Evolutionary conservation across 2,113 vertebrate species (phyloP).

Genomic region (Pelvicachromis taeniatus): DNA sequence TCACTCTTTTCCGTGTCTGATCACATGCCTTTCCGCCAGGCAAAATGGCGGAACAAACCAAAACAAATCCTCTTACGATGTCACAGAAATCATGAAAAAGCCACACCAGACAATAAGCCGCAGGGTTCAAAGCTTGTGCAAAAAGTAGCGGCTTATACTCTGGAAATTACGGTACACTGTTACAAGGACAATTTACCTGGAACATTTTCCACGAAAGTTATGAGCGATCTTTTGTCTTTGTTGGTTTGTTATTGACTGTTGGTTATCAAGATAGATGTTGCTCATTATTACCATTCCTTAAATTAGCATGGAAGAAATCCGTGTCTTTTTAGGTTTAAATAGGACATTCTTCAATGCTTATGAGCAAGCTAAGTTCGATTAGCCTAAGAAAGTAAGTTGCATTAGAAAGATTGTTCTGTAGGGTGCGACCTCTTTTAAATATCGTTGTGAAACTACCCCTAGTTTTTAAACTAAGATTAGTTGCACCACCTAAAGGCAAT

Average conservation of each 20-base stretch:
- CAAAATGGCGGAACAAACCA: too few species aligned
- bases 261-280: neutral
- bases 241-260: neutral
- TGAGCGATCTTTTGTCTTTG: neutral
- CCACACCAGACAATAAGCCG: too few species aligned
- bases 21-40: too few species aligned
- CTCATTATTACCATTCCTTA: neutral
- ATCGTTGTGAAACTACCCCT: neutral
- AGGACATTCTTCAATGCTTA: neutral
- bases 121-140: too few species aligned
- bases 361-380: neutral
- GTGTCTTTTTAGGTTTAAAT: neutral
- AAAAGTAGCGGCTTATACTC: too few species aligned
- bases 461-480: neutral
- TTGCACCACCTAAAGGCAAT: neutral
- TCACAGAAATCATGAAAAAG: too few species aligned
- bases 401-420: neutral
- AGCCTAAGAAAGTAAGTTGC: neutral
- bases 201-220: fast-evolving
- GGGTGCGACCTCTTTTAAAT: neutral
- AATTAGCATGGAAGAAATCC: neutral
- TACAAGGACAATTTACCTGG: fast-evolving
- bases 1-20: too few species aligned
- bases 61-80: too few species aligned
- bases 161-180: too few species aligned